phyloP scores from a whole-genome alignment of 2,113 vertebrate species.

The Solea solea region DNA sequence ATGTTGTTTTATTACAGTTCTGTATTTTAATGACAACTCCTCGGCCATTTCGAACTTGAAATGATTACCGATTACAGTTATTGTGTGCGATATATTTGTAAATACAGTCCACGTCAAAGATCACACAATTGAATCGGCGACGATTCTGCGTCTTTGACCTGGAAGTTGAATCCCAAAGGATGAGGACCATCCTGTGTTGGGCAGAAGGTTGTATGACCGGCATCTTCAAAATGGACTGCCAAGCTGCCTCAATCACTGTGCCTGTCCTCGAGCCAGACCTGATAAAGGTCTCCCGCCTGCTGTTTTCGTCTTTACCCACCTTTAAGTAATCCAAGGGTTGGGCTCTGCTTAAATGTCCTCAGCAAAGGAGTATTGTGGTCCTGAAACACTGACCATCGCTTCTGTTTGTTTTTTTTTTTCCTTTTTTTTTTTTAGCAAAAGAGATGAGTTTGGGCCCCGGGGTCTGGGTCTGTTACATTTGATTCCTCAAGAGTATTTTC shows the following conservation, averaged over 20 bases:
- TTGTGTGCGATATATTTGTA: slow-evolving; percentile 74
- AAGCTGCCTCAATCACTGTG: slow-evolving; percentile 81
- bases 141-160: slow-evolving; percentile 58
- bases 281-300: slow-evolving; percentile 30
- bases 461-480: slow-evolving; percentile 51
- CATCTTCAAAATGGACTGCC: slow-evolving; percentile 66
- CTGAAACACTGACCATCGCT: slow-evolving; percentile 37
- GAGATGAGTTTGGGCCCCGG: slow-evolving; percentile 29
- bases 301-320: slow-evolving; percentile 26
- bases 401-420: slow-evolving; percentile 42
- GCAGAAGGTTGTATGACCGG: slow-evolving; percentile 40
- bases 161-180: slow-evolving; percentile 68
- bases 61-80: slow-evolving; percentile 36
- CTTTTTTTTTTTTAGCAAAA: slow-evolving; percentile 56
- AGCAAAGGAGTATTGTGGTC: slow-evolving; percentile 12
- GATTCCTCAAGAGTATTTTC: slow-evolving; percentile 19
- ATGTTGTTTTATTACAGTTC: slow-evolving; percentile 79
- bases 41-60: slow-evolving; percentile 69
- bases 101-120: slow-evolving; percentile 68
- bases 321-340: slow-evolving; percentile 42
- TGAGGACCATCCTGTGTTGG: slow-evolving; percentile 51
- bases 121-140: slow-evolving; percentile 43
- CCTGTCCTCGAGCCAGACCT: slow-evolving; percentile 71
- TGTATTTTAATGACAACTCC: slow-evolving; percentile 80
- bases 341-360: slow-evolving; percentile 56